Percentiles rank a stretch among this genome's conserved stretches.
Evolutionary conservation across 2,797 vertebrate genomes (phyloP).

Genomic region (Lacerta agilis): DNA sequence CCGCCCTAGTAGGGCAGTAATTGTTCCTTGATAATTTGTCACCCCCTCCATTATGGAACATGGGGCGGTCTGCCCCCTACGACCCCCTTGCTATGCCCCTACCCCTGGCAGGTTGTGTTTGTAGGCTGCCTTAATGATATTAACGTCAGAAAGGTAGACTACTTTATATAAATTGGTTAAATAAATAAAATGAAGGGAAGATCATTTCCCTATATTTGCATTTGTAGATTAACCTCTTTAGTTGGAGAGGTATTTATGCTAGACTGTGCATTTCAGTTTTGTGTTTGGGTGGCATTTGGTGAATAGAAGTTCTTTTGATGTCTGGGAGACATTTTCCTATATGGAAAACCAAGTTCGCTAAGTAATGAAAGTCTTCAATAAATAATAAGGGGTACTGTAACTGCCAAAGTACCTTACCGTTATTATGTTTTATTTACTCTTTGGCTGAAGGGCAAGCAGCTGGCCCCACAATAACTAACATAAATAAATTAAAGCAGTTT

Average conservation of each 20-base stretch:
- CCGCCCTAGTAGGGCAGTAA: no score
- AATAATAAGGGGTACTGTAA: conserved; percentile 58
- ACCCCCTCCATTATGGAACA: no score
- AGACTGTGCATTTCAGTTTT: neutral
- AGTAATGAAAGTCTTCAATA: conserved; percentile 66
- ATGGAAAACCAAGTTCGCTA: conserved; percentile 28
- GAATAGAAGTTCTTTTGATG: conserved; percentile 12
- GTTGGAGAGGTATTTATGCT: neutral
- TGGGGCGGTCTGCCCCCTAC: no score
- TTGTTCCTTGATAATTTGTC: no score
- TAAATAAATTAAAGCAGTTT: conserved; percentile 57
- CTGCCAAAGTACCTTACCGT: conserved; percentile 41
- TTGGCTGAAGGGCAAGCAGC: conserved; percentile 45
- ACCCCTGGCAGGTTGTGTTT: no score
- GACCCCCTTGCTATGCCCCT: no score
- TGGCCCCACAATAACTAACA: conserved; percentile 46
- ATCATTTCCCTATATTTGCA: neutral
- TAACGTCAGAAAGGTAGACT: neutral
- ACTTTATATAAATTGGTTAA: neutral
- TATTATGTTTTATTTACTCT: conserved; percentile 59
- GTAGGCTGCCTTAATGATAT: no score
- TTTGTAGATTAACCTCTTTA: neutral
- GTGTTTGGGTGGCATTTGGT: conserved; percentile 24
- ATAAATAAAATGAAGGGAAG: neutral
- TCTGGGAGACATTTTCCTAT: neutral